These are phyloP conservation scores for Sander vitreus DNA, from an alignment of 2,113 vertebrate genomes.

Conservation along the genomic window DNA sequence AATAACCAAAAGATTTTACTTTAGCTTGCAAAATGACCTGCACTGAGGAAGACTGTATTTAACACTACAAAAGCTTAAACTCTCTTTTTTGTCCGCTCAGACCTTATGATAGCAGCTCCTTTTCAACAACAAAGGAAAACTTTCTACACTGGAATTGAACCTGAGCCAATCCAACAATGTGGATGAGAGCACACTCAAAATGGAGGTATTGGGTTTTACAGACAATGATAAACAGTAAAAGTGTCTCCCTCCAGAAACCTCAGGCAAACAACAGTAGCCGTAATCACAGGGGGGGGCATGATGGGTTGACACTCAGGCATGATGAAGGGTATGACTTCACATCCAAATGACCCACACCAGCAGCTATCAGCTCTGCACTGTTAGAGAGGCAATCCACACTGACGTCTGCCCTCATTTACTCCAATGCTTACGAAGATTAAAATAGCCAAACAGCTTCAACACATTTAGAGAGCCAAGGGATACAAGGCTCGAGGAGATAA, in stretches of 20 bases:
- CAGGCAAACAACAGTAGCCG: slow-evolving; percentile 59
- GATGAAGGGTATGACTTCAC: slow-evolving; percentile 75
- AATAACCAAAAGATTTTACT: neutral
- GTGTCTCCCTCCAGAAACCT: slow-evolving; percentile 43
- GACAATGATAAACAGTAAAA: slow-evolving; percentile 70
- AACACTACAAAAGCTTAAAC: neutral
- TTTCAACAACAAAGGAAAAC: slow-evolving; percentile 49
- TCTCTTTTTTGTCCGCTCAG: slow-evolving; percentile 28
- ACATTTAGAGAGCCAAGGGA: slow-evolving; percentile 61
- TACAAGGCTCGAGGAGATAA: slow-evolving; percentile 54
- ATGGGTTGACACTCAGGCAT: slow-evolving; percentile 69
- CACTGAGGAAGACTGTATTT: neutral
- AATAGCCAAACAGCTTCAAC: slow-evolving; percentile 70
- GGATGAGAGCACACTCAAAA: slow-evolving; percentile 38
- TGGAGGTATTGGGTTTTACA: slow-evolving; percentile 25
- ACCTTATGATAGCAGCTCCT: slow-evolving; percentile 28
- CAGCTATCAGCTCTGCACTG: slow-evolving; percentile 65
- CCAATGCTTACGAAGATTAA: slow-evolving; percentile 69
- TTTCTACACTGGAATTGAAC: slow-evolving; percentile 34
- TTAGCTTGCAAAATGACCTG: neutral
- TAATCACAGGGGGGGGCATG: slow-evolving; percentile 70
- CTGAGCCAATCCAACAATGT: slow-evolving; percentile 49
- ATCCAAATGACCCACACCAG: slow-evolving; percentile 74
- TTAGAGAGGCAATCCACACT: slow-evolving; percentile 68
- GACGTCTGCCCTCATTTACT: slow-evolving; percentile 77